Evolutionary conservation across 2,888 invertebrate species (phyloP).

Genomic region (Melanchra persicariae): DNA sequence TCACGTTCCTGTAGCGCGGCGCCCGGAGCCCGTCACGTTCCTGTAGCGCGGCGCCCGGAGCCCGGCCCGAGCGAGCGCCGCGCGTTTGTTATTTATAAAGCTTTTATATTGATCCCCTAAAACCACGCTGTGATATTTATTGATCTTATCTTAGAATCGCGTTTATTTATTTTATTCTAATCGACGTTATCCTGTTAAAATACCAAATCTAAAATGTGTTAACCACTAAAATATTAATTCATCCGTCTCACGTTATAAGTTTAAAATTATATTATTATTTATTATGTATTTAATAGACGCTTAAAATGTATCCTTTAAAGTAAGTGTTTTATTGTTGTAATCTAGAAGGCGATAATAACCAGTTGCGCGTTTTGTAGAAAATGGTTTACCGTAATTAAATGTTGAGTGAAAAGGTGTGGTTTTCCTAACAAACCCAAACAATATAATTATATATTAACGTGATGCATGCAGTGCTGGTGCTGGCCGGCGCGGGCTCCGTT

Average conservation of each 20-base stretch:
- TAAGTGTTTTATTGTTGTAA: slow-evolving; percentile 47
- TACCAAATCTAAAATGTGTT: slow-evolving; percentile 32
- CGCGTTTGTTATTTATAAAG: slow-evolving; percentile 23
- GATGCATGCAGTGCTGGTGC: too few relatives aligned
- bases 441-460: too few relatives aligned
- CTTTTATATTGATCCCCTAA: slow-evolving; percentile 46
- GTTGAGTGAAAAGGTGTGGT: slow-evolving; percentile 57
- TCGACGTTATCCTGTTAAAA: slow-evolving; percentile 16
- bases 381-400: slow-evolving; percentile 67
- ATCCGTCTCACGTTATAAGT: slow-evolving; percentile 21
- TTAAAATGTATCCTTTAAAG: slow-evolving; percentile 33
- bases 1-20: slow-evolving; percentile 68
- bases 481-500: too few relatives aligned
- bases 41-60: slow-evolving; percentile 50
- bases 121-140: slow-evolving; percentile 65
- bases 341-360: slow-evolving; percentile 31
- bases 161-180: slow-evolving; percentile 42
- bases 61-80: background rate
- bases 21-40: slow-evolving; percentile 83
- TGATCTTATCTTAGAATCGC: slow-evolving; percentile 54
- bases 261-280: slow-evolving; percentile 20
- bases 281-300: slow-evolving; percentile 24
- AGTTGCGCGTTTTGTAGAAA: slow-evolving; percentile 50
- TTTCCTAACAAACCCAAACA: slow-evolving; percentile 43
- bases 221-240: slow-evolving; percentile 33